Evolutionary conservation across 2,888 invertebrate species (phyloP).

Genomic region (Eupelmus urozonus): DNA sequence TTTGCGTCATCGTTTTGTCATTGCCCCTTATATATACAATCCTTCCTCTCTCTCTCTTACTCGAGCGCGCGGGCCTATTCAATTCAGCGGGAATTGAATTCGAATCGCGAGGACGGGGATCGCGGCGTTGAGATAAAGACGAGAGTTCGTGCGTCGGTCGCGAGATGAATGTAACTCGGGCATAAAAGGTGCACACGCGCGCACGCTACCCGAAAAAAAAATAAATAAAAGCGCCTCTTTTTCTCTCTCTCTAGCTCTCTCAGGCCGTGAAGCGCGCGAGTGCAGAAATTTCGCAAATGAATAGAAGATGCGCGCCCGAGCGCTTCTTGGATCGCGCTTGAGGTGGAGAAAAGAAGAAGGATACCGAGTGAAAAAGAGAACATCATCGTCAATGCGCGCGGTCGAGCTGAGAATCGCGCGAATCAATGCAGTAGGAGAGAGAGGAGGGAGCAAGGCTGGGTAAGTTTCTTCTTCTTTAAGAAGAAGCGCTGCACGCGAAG

Average conservation of each 20-base stretch:
- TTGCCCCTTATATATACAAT: neutral
- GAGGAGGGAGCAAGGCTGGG: neutral
- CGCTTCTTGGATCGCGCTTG: conserved; percentile 17
- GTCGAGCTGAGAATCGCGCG: conserved; percentile 38
- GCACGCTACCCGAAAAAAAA: conserved; percentile 5
- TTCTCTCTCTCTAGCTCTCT: conserved; percentile 1
- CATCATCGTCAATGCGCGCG: conserved; percentile 37
- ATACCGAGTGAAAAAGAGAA: neutral
- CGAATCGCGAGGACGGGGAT: conserved; percentile 33
- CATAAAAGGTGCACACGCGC: conserved; percentile 38
- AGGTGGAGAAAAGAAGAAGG: neutral
- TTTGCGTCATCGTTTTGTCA: conserved; percentile 15
- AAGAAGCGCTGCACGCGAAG: neutral
- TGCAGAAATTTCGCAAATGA: conserved; percentile 52
- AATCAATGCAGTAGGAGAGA: conserved; percentile 38
- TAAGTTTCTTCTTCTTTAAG: conserved; percentile 12
- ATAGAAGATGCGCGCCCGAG: conserved; percentile 15
- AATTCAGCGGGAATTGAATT: conserved; percentile 52
- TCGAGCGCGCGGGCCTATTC: too few species aligned
- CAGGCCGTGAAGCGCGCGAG: conserved; percentile 16
- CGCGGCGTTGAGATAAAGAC: conserved; percentile 27
- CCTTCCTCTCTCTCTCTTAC: neutral
- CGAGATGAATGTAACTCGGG: conserved; percentile 39
- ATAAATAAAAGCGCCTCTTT: neutral
- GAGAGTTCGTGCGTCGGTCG: conserved; percentile 1